Conservation (phyloP, 2,888 invertebrate species). For the Neoaliturus tenellus region DNA sequence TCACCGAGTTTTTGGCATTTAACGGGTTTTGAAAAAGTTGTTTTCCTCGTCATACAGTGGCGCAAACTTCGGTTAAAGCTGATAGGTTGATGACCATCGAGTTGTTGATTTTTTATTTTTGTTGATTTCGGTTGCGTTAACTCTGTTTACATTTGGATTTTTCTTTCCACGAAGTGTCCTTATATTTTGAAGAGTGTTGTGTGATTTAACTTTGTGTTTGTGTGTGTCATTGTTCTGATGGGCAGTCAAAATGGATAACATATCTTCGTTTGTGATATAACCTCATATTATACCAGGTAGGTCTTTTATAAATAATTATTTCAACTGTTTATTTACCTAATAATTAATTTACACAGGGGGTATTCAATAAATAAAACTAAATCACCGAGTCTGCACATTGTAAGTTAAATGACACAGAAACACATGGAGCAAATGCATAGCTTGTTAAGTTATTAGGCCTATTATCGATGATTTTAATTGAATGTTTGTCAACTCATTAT, state of each 20-base stretch:
- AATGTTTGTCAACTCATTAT: too few relatives aligned
- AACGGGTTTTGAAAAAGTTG: conserved; percentile 20
- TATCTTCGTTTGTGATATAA: conserved; percentile 20
- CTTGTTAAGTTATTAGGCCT: too few relatives aligned
- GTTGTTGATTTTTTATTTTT: conserved; percentile 13
- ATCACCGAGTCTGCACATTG: too few relatives aligned
- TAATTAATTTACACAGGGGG: too few relatives aligned
- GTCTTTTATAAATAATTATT: too few relatives aligned
- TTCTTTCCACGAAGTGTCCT: background rate
- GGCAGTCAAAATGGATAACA: conserved; percentile 21
- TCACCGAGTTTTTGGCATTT: background rate
- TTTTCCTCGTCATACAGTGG: conserved; percentile 8
- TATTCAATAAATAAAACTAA: too few relatives aligned
- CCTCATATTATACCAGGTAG: background rate
- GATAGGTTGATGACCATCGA: background rate
- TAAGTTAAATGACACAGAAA: too few relatives aligned
- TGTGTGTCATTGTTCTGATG: conserved; percentile 11
- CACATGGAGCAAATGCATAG: too few relatives aligned
- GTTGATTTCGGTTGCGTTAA: background rate
- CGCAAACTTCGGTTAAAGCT: conserved; percentile 31
- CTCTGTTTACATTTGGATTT: background rate
- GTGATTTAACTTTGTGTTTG: conserved; percentile 10
- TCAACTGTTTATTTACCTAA: too few relatives aligned
- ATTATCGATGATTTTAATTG: too few relatives aligned
- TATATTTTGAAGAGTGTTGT: background rate